These are phyloP conservation scores for Oikopleura dioica DNA, from an alignment of 23 tunicate species.

Conservation along the genomic window DNA sequence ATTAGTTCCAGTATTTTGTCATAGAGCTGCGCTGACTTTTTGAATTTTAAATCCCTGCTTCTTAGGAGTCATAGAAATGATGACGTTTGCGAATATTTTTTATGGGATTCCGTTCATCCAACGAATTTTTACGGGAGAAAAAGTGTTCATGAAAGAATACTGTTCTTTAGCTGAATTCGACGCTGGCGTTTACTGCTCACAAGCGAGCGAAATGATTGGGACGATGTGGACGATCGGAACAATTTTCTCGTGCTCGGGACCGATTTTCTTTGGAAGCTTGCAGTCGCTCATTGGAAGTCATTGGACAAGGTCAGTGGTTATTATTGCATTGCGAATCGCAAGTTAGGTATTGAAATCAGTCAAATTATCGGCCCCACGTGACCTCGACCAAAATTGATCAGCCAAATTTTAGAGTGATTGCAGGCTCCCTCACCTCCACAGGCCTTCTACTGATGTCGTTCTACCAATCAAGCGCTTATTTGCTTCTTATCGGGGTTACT, in stretches of 20 bases:
- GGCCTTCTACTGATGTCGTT: background rate
- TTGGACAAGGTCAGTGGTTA: too few relatives aligned
- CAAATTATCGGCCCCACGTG: too few relatives aligned
- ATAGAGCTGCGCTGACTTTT: too few relatives aligned
- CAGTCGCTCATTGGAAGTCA: too few relatives aligned
- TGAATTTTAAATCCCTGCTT: too few relatives aligned
- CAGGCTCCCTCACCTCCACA: background rate
- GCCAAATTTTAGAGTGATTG: background rate
- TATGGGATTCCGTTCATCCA: background rate
- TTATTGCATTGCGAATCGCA: too few relatives aligned
- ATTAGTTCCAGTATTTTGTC: too few relatives aligned
- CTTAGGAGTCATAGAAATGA: too few relatives aligned
- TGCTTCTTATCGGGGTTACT: too few relatives aligned
- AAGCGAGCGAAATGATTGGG: slow-evolving; percentile 12
- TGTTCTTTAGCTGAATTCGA: background rate
- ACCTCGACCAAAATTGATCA: background rate
- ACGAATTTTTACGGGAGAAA: background rate
- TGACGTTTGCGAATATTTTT: too few relatives aligned
- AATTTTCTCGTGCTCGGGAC: background rate
- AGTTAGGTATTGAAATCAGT: too few relatives aligned
- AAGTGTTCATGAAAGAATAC: background rate
- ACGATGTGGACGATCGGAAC: background rate
- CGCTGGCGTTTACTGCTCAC: background rate
- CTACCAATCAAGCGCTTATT: too few relatives aligned
- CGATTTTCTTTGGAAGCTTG: background rate